A percentile compares a stretch with the other conserved stretches of the same genome.
These are phyloP conservation scores for Silvanus unidentatus DNA, from an alignment of 2,888 invertebrate species.

Conservation along the genomic window DNA sequence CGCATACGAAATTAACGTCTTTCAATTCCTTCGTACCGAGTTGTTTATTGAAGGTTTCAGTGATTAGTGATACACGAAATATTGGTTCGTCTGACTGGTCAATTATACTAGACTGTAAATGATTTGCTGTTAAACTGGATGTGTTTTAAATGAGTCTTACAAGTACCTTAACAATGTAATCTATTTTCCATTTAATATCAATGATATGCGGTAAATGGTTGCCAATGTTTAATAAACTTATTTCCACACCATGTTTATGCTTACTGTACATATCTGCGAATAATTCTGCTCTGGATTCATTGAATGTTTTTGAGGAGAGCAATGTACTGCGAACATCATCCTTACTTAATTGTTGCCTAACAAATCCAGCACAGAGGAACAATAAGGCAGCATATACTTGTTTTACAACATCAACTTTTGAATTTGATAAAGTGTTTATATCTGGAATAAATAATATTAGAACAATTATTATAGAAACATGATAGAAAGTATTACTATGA, in stretches of 20 bases:
- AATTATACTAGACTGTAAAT: conserved; percentile 36
- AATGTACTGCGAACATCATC: conserved; percentile 29
- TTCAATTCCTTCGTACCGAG: conserved; percentile 44
- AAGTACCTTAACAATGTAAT: conserved; percentile 43
- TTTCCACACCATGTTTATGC: conserved; percentile 31
- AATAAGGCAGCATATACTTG: conserved; percentile 37
- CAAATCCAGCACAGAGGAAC: conserved; percentile 35
- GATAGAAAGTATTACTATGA: conserved; percentile 28
- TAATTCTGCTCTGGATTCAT: conserved; percentile 23
- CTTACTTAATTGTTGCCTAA: conserved; percentile 27
- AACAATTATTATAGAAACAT: conserved; percentile 1
- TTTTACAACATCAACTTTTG: conserved; percentile 40
- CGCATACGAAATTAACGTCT: conserved; percentile 56
- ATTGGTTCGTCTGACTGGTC: conserved; percentile 39
- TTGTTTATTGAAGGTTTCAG: conserved; percentile 38
- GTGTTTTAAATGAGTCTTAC: conserved; percentile 3
- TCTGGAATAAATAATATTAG: conserved; percentile 24
- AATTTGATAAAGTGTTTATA: conserved; percentile 30
- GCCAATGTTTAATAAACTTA: conserved; percentile 38
- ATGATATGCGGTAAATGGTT: conserved; percentile 50
- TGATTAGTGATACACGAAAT: conserved; percentile 38
- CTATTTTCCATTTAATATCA: conserved; percentile 58
- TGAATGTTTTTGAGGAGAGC: conserved; percentile 31
- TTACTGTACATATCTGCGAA: conserved; percentile 33
- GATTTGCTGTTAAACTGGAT: conserved; percentile 7